Conservation (phyloP, 2,888 invertebrate species). For the Tethea ocularis region DNA sequence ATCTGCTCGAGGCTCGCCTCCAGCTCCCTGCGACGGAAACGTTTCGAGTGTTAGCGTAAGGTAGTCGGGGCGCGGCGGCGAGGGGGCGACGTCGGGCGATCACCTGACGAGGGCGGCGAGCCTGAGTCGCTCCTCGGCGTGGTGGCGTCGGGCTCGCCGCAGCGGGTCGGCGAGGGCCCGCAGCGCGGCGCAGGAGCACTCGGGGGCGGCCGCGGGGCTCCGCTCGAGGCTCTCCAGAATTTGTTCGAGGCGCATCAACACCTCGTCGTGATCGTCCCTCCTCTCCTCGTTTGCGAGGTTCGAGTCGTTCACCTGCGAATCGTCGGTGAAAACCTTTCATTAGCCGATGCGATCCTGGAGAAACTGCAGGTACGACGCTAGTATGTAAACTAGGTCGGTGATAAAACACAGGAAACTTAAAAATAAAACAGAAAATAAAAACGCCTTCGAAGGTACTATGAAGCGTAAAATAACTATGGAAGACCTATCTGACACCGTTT, state of each 20-base stretch:
- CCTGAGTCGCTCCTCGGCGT: slow-evolving; percentile 63
- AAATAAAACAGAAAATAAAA: no score
- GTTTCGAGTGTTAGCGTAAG: not conserved
- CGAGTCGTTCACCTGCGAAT: not conserved
- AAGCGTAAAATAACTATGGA: no score
- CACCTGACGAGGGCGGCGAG: slow-evolving; percentile 56
- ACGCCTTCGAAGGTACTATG: no score
- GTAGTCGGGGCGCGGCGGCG: not conserved
- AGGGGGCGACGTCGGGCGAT: slow-evolving; percentile 28
- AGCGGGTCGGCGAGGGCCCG: slow-evolving; percentile 14
- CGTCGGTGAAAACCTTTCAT: no score
- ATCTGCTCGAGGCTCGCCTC: slow-evolving; percentile 90
- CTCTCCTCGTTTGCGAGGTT: not conserved
- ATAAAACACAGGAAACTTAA: no score
- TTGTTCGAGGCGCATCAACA: not conserved
- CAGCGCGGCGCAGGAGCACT: slow-evolving; percentile 14
- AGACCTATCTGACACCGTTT: no score
- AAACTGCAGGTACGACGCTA: no score
- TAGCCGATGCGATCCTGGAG: no score
- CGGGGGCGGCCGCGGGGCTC: slow-evolving; percentile 7
- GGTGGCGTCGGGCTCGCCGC: slow-evolving; percentile 33
- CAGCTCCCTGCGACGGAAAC: slow-evolving; percentile 82
- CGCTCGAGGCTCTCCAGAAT: slow-evolving; percentile 25
- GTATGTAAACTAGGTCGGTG: no score
- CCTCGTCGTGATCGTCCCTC: not conserved